Evolutionary conservation across 2,888 invertebrate species (phyloP), one percentile per base, ranked within the genome.

Genomic region (Brachyptera risi): DNA sequence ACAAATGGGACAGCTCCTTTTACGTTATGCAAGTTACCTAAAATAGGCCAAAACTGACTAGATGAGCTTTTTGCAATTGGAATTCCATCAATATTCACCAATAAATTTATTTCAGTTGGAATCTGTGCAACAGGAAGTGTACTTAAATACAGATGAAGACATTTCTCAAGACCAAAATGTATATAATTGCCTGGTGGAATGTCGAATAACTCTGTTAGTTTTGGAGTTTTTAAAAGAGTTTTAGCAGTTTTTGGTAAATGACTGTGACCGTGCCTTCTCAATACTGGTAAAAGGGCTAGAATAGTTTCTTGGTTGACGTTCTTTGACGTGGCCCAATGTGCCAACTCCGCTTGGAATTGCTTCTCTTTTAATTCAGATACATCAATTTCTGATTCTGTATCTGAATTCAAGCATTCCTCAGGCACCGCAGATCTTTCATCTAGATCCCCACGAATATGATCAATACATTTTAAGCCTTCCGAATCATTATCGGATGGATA

Each of bases 11-110:
- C 26, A 1, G 1, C 11, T 7, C 40, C 31, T 17, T 15, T 11
- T 19, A 44, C 31, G n/a, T 58, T 37, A 17, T 49, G 40, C 11
- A 63, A 1, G 11, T n/a, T 37, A 1, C 57, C 56, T 38, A 67
- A 54, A 54, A 65, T 63, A 7, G 67, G 66, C 67, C 66, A 67
- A 56, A 67, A 58, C 44, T 62, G 60, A 24, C 59, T 54, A 9
- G 58, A 57, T 1, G 57, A 50, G 57, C 65, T 66, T 37, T 61
- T 63, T n/a, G 63, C 60, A 4, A 67, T 50, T 3, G 65, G 66
- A 17, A 67, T 31, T 5, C 67, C 67, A 58, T 66, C 67, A 44
- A 61, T 26, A 44, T 58, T 51, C 19, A 51, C 27, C 3, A 40
- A 19, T 3, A 59, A 3, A 15, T 37, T 50, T 21, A 59, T 27